Base-by-base conservation (phyloP, 2,113 vertebrate species). In the Carassius auratus region DNA sequence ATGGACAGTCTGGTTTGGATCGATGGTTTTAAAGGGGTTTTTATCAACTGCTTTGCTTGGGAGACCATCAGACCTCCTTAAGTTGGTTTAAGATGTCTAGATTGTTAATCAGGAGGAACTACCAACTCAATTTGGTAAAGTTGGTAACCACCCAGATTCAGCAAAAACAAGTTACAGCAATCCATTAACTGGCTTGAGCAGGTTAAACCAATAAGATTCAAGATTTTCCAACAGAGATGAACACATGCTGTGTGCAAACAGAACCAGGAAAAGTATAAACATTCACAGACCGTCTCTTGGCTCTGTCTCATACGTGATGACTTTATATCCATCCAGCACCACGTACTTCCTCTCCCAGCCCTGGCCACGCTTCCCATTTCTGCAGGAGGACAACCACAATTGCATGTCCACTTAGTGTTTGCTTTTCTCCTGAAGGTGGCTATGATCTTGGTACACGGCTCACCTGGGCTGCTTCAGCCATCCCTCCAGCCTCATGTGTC, bases 391-490 rank as follows among this genome's bases (percentile, higher is more conserved):
- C 7, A 83, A 84, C 57, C 45, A 69, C 66, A 69, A 4, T 36
- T 45, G 13, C 73, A 50, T 13, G 21, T 5, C 1, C 42, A 75
- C 8, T 12, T 75, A 42, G 13, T 23, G 3, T 4, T 75, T 50
- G 13, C 45, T 23, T 15, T 5, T 48, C 13, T 42, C 4, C 13
- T 75, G n/a, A 68, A 14, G 14, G 13, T 75, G n/a, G 3, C 50
- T 50, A 26, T 42, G 12, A 1, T 50, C 10, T 26, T 0, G 71
- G 9, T 10, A 36, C 10, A 30, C 55, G 10, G 26, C 92, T 82
- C 90, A 99, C 98, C 98, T 97, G 92, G 97, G 97, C 89, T 97
- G 96, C 80, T 99, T 99, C 97, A 99, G 99, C 98, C 98, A 99
- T 61, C 97, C 97, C 91, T 99, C 98, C 81, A 99, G 94, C 81